Percentiles rank a stretch among this genome's conserved stretches.
These are phyloP conservation scores for Upupa epops DNA, from an alignment of 2,113 vertebrate species.

Conservation along the genomic window DNA sequence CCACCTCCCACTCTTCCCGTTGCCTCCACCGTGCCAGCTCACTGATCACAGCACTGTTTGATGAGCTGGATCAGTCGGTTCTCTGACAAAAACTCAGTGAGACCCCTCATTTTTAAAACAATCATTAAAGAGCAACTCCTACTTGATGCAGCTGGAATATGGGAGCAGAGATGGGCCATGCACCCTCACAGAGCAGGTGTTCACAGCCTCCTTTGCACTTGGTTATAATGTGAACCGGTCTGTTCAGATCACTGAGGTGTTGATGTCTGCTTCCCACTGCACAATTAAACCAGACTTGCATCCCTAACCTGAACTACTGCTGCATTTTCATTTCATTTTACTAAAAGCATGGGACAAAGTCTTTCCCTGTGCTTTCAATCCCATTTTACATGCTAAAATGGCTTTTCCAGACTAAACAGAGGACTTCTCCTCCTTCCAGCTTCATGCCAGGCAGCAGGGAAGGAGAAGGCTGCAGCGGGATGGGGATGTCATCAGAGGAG, in stretches of 20 bases:
- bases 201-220: background rate
- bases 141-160: background rate
- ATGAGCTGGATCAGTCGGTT: background rate
- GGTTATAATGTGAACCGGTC: background rate
- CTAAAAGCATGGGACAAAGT: background rate
- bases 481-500: background rate
- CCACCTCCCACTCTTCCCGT: background rate
- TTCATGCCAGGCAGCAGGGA: background rate
- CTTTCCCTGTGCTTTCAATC: background rate
- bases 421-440: background rate
- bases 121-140: background rate
- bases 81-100: background rate
- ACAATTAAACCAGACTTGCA: background rate
- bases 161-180: accelerated
- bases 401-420: background rate
- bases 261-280: background rate
- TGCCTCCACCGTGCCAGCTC: accelerated
- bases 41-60: background rate
- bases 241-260: background rate
- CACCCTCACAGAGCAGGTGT: background rate
- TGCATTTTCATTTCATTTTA: background rate
- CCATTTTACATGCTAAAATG: background rate
- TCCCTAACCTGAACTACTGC: background rate
- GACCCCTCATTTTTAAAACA: background rate
- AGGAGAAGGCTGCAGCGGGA: background rate